Evolutionary conservation across 2,888 invertebrate species (phyloP).

Genomic region (Rhamnusium bicolor): DNA sequence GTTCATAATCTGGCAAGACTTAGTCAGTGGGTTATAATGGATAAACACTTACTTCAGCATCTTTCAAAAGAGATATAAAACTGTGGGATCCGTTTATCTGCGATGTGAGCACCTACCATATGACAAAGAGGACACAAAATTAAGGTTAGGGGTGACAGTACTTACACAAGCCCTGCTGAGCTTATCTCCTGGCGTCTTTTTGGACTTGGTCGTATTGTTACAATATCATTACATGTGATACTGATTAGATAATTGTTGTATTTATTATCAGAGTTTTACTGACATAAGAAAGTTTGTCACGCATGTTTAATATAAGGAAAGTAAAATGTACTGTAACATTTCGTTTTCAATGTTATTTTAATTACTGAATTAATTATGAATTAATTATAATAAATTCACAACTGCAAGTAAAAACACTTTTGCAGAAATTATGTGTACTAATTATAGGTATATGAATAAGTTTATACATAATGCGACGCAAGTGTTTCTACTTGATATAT

Average conservation of each 20-base stretch:
- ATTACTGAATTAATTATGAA: conserved; percentile 8
- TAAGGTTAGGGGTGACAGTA: too few relatives aligned
- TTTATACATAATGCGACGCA: not conserved
- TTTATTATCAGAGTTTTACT: not conserved
- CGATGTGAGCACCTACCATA: too few relatives aligned
- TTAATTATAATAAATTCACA: not conserved
- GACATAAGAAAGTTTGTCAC: not conserved
- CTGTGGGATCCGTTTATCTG: too few relatives aligned
- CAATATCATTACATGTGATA: not conserved
- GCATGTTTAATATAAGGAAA: conserved; percentile 5
- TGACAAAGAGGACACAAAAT: too few relatives aligned
- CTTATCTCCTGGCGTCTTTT: too few relatives aligned
- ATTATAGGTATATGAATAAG: not conserved
- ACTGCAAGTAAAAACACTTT: not conserved
- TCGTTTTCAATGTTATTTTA: conserved; percentile 22
- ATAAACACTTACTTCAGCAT: too few relatives aligned
- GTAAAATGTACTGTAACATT: conserved; percentile 12
- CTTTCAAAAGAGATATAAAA: too few relatives aligned
- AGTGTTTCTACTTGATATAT: not conserved
- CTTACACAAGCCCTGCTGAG: too few relatives aligned
- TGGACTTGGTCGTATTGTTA: too few relatives aligned
- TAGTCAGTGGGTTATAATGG: too few relatives aligned
- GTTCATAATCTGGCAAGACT: too few relatives aligned
- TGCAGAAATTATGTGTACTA: not conserved
- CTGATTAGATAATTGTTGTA: not conserved